Percentiles rank a stretch among this genome's conserved stretches.
phyloP scores from a whole-genome alignment of 2,113 vertebrate genomes.

The Gallinago media region DNA sequence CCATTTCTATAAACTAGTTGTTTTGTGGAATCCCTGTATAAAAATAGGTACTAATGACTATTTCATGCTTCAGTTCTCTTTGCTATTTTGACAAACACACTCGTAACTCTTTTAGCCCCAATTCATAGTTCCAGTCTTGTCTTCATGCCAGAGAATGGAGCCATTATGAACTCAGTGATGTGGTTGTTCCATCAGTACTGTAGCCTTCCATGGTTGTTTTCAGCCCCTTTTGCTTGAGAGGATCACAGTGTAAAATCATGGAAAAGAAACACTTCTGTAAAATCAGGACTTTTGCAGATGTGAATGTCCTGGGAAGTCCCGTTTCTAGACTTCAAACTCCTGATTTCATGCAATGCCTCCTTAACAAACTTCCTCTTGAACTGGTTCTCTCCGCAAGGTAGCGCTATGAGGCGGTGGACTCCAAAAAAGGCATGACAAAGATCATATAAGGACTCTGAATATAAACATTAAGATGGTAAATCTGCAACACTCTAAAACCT shows the following conservation, averaged over 20 bases:
- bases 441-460: not conserved
- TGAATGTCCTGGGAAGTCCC: not conserved
- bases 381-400: not conserved
- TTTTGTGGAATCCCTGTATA: not conserved
- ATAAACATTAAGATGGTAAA: not conserved
- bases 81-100: not conserved
- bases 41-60: not conserved
- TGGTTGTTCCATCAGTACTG: accelerated
- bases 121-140: not conserved
- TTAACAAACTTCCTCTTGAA: not conserved
- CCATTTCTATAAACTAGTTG: not conserved
- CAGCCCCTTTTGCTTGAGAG: not conserved
- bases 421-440: not conserved
- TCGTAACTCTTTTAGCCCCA: not conserved
- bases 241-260: not conserved
- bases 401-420: not conserved
- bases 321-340: not conserved
- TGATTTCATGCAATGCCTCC: not conserved
- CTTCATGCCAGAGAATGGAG: not conserved
- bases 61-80: not conserved
- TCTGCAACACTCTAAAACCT: not conserved
- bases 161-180: not conserved
- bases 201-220: not conserved
- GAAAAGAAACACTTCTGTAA: not conserved
- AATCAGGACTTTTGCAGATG: not conserved